Conservation (phyloP, 1,140 invertebrate species). For the Solenopsis invicta region DNA sequence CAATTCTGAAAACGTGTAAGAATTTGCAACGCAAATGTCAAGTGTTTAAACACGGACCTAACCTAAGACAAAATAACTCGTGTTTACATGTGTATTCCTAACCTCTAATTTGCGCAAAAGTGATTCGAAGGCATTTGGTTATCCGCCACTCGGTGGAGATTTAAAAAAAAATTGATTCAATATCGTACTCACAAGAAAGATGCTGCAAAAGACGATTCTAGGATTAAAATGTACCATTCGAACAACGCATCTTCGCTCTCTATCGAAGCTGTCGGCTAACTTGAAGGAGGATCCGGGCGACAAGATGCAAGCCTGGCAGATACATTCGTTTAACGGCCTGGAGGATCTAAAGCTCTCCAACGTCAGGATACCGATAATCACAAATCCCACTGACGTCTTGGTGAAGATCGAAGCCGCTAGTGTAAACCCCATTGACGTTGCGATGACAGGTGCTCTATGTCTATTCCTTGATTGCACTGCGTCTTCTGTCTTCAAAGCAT, state of each 20-base stretch:
- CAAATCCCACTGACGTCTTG: constrained; percentile 91
- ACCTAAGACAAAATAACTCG: too few relatives aligned
- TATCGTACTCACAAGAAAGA: constrained; percentile 16
- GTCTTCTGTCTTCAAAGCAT: neutral
- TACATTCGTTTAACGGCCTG: constrained; percentile 91
- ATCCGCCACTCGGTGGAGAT: too few relatives aligned
- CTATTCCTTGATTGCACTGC: neutral
- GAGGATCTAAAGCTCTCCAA: constrained; percentile 89
- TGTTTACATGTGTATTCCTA: neutral
- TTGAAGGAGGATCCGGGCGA: constrained; percentile 67
- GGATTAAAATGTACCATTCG: constrained; percentile 34
- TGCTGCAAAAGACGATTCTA: constrained; percentile 62
- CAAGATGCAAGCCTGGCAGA: constrained; percentile 92
- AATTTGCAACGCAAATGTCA: neutral
- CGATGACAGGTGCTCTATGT: constrained; percentile 91
- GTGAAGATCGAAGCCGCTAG: constrained; percentile 94
- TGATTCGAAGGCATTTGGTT: too few relatives aligned
- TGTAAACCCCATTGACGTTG: constrained; percentile 96
- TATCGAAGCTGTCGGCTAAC: constrained; percentile 60
- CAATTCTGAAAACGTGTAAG: neutral
- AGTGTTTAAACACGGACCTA: neutral
- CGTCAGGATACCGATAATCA: constrained; percentile 90
- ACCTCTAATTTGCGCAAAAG: neutral
- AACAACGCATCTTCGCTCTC: constrained; percentile 12
- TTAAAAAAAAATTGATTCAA: neutral